Evolutionary conservation across 1,140 invertebrate species (phyloP).

Genomic region (Parapsyche elsis): DNA sequence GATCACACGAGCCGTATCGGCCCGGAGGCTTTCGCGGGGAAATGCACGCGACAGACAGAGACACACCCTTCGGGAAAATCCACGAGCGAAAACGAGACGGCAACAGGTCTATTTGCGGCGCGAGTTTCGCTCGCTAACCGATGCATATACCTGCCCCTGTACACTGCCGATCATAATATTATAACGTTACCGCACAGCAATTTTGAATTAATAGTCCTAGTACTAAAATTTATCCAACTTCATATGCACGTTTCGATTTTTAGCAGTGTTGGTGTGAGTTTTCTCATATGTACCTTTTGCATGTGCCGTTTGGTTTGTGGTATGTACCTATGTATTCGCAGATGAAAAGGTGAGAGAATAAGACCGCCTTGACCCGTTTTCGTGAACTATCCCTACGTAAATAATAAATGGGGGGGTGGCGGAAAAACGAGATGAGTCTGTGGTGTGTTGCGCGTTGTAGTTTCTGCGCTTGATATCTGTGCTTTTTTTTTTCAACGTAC

Average conservation of each 20-base stretch:
- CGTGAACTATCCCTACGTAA: background rate
- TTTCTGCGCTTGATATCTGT: no score
- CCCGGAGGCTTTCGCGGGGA: slow-evolving; percentile 7
- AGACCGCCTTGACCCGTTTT: slow-evolving; percentile 29
- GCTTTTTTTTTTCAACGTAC: no score
- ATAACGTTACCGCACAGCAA: no score
- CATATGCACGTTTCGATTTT: background rate
- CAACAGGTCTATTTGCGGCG: background rate
- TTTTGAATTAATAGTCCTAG: background rate
- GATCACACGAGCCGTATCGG: slow-evolving; percentile 38
- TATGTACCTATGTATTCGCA: background rate
- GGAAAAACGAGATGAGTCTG: background rate
- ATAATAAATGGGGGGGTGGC: background rate
- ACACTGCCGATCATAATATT: background rate
- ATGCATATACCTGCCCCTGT: background rate
- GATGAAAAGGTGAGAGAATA: background rate
- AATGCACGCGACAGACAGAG: slow-evolving; percentile 9
- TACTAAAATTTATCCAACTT: background rate
- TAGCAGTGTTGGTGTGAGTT: background rate
- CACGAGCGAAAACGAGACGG: background rate
- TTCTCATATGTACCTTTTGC: no score
- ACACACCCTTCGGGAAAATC: background rate
- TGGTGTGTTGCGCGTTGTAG: slow-evolving; percentile 1
- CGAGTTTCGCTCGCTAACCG: background rate
- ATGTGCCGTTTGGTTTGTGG: no score